A percentile compares a stretch with the other conserved stretches of the same genome.
Conservation (phyloP, 2,797 vertebrate species). For the Neostethus bicornis region DNA sequence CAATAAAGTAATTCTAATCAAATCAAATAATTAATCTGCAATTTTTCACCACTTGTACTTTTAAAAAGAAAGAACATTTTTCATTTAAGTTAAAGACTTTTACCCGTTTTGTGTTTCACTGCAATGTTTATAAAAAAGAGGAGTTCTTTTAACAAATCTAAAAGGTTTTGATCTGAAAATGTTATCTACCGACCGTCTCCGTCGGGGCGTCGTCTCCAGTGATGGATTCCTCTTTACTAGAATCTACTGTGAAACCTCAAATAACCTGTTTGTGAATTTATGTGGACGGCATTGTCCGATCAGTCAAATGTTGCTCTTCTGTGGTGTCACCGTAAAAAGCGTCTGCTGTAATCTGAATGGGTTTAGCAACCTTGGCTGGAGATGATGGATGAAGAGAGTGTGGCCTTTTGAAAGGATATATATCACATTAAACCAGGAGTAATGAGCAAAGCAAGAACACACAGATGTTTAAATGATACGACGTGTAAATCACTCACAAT, state of each 20-base stretch:
- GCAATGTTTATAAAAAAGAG: slow-evolving; percentile 14
- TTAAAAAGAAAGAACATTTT: too few relatives aligned
- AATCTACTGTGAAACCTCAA: slow-evolving; percentile 16
- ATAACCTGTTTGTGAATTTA: slow-evolving; percentile 36
- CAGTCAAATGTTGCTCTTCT: slow-evolving; percentile 49
- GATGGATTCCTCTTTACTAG: slow-evolving; percentile 21
- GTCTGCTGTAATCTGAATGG: slow-evolving; percentile 73
- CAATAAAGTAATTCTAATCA: too few relatives aligned
- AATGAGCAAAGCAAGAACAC: slow-evolving; percentile 74
- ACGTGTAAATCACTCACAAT: slow-evolving; percentile 53
- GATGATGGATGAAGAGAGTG: slow-evolving; percentile 77
- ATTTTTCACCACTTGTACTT: too few relatives aligned
- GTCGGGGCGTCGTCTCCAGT: slow-evolving; percentile 5
- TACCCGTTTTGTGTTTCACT: too few relatives aligned
- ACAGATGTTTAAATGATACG: slow-evolving; percentile 80
- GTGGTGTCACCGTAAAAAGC: slow-evolving; percentile 53
- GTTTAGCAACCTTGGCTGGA: slow-evolving; percentile 71
- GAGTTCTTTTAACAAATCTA: background rate
- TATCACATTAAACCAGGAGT: slow-evolving; percentile 83
- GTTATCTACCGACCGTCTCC: slow-evolving; percentile 3
- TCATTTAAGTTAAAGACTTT: too few relatives aligned
- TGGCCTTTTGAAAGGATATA: slow-evolving; percentile 83
- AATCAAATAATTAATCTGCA: too few relatives aligned
- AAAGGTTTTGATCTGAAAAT: slow-evolving; percentile 8
- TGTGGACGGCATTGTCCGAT: slow-evolving; percentile 22